Percentiles rank a stretch among this genome's conserved stretches.
Conservation (phyloP, 2,888 invertebrate genomes). For the Perizoma flavofasciatum region DNA sequence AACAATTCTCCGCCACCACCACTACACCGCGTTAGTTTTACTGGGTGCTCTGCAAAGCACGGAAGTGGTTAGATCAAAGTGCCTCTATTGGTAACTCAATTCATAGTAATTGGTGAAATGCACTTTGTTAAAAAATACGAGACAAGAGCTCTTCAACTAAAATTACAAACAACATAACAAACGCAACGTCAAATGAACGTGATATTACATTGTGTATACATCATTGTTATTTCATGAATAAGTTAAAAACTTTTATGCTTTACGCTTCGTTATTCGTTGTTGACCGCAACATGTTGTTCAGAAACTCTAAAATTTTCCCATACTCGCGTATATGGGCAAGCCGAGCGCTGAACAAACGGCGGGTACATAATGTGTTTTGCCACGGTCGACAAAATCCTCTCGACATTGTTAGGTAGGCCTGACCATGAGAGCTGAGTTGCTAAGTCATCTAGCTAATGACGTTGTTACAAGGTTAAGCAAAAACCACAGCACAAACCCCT, state of each 20-base stretch:
- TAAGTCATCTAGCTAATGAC: slow-evolving; percentile 41
- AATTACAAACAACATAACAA: too few relatives aligned
- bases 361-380: slow-evolving; percentile 30
- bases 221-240: slow-evolving; percentile 15
- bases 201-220: neutral
- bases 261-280: slow-evolving; percentile 20
- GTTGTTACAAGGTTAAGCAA: slow-evolving; percentile 37
- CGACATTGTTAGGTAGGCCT: slow-evolving; percentile 37
- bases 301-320: slow-evolving; percentile 25
- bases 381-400: slow-evolving; percentile 35
- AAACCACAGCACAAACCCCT: slow-evolving; percentile 31
- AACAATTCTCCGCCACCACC: too few relatives aligned
- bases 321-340: slow-evolving; percentile 15
- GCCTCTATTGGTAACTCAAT: too few relatives aligned
- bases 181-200: too few relatives aligned
- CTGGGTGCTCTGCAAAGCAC: too few relatives aligned
- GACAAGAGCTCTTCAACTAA: too few relatives aligned
- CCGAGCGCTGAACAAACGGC: slow-evolving; percentile 24
- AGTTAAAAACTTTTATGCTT: slow-evolving; percentile 17
- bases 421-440: slow-evolving; percentile 37
- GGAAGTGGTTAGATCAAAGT: too few relatives aligned
- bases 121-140: too few relatives aligned
- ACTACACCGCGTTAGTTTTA: too few relatives aligned
- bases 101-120: too few relatives aligned
- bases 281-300: slow-evolving; percentile 24